Percentiles rank a stretch among this genome's conserved stretches.
Evolutionary conservation across 2,888 invertebrate genomes (phyloP).

Genomic region (Spatulosminthurus flaviceps): DNA sequence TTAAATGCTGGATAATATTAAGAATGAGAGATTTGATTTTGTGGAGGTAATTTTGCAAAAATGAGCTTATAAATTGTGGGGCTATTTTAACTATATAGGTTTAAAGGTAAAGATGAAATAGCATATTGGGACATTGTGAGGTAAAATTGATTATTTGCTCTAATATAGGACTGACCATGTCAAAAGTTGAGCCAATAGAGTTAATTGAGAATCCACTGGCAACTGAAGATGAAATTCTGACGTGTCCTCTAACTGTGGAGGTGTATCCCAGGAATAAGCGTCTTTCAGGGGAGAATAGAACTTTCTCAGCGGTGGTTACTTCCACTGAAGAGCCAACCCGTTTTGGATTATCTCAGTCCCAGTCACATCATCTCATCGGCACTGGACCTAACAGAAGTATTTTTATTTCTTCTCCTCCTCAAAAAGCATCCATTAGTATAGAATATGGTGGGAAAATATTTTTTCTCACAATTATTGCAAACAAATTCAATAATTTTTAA

Average conservation of each 20-base stretch:
- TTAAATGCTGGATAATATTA: too few species aligned
- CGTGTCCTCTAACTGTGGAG: conserved; percentile 32
- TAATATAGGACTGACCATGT: conserved; percentile 33
- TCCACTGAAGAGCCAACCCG: conserved; percentile 18
- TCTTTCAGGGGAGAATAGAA: conserved; percentile 30
- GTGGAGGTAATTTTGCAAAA: too few species aligned
- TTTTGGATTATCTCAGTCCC: conserved; percentile 38
- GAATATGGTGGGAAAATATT: neutral
- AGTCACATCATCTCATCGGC: conserved; percentile 50
- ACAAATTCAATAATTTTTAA: too few species aligned
- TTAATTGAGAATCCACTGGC: conserved; percentile 62
- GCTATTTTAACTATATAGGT: too few species aligned
- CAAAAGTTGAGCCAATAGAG: conserved; percentile 54
- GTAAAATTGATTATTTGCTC: too few species aligned
- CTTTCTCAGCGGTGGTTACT: conserved; percentile 1
- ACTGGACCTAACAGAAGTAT: conserved; percentile 33
- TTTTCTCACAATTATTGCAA: too few species aligned
- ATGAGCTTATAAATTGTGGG: too few species aligned
- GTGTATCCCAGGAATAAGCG: conserved; percentile 30
- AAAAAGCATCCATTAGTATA: too few species aligned
- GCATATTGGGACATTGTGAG: too few species aligned
- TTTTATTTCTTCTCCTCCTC: neutral
- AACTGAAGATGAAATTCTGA: conserved; percentile 45
- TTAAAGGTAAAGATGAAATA: too few species aligned
- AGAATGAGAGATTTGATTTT: too few species aligned